Percentiles rank a stretch among this genome's conserved stretches.
Conservation (phyloP, 2,113 vertebrate species). For the Piprites chloris region DNA sequence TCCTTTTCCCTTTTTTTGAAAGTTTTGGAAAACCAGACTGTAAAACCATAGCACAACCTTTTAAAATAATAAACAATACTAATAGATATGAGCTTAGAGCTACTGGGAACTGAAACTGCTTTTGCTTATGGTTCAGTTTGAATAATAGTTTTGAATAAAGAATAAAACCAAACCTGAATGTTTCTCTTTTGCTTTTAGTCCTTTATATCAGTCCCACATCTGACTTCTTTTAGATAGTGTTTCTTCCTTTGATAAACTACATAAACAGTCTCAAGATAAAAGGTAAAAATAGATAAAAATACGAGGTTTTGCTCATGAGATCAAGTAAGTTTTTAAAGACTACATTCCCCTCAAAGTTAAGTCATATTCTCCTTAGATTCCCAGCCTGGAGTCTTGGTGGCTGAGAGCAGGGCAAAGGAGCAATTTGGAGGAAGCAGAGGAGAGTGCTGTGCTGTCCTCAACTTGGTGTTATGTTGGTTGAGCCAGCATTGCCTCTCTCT, state of each 20-base stretch:
- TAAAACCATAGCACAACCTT: not conserved
- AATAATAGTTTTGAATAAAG: constrained; percentile 26
- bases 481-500: not conserved
- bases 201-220: not conserved
- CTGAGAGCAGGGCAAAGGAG: not conserved
- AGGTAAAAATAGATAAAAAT: not conserved
- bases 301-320: not conserved
- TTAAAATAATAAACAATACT: not conserved
- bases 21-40: not conserved
- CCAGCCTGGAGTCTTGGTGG: not conserved
- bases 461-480: not conserved
- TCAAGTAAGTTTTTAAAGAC: not conserved
- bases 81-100: not conserved
- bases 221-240: not conserved
- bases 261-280: not conserved
- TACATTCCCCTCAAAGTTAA: not conserved
- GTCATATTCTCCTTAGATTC: not conserved
- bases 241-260: not conserved
- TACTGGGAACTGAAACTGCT: not conserved
- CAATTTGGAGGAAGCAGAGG: not conserved
- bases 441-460: not conserved
- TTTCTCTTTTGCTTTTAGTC: not conserved
- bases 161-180: not conserved
- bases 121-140: not conserved
- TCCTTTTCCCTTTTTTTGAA: not conserved